These are phyloP conservation scores for Bettongia penicillata DNA, from an alignment of 2,113 vertebrate genomes.

Conservation along the genomic window DNA sequence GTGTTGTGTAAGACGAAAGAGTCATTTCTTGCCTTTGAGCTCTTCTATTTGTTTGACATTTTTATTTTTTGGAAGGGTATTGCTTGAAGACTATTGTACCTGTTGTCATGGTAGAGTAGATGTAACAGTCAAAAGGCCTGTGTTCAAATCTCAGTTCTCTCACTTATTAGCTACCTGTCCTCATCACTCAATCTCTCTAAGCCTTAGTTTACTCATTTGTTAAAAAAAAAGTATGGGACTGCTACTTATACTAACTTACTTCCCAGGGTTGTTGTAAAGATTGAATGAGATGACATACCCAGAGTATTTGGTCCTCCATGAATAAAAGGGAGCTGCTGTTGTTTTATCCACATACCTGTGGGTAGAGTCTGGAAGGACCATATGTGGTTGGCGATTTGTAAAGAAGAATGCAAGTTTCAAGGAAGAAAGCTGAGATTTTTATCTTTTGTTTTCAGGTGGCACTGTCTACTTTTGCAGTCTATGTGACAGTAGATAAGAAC, in stretches of 20 bases:
- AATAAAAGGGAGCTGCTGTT: neutral
- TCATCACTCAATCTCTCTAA: neutral
- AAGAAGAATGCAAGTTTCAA: neutral
- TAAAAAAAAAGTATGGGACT: neutral
- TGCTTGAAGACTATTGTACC: neutral
- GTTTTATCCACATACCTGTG: rapidly evolving
- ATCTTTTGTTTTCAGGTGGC: constrained; percentile 80
- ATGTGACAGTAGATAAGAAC: constrained; percentile 83
- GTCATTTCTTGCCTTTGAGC: neutral
- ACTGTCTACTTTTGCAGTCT: constrained; percentile 92
- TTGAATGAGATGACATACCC: neutral
- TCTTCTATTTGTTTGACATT: neutral
- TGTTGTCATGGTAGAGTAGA: neutral
- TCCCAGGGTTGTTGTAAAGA: neutral
- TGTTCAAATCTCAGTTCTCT: neutral
- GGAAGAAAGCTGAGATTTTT: neutral
- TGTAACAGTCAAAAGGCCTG: neutral
- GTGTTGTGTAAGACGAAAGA: too few relatives aligned
- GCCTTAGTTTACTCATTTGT: neutral
- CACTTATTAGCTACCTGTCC: neutral
- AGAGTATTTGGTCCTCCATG: neutral
- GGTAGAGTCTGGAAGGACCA: rapidly evolving
- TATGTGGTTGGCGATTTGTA: neutral
- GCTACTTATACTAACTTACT: neutral
- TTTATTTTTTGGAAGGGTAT: neutral